A percentile compares a stretch with the other conserved stretches of the same genome.
Evolutionary conservation across 2,113 vertebrate species (phyloP).

Genomic region (Neolamprologus longior): DNA sequence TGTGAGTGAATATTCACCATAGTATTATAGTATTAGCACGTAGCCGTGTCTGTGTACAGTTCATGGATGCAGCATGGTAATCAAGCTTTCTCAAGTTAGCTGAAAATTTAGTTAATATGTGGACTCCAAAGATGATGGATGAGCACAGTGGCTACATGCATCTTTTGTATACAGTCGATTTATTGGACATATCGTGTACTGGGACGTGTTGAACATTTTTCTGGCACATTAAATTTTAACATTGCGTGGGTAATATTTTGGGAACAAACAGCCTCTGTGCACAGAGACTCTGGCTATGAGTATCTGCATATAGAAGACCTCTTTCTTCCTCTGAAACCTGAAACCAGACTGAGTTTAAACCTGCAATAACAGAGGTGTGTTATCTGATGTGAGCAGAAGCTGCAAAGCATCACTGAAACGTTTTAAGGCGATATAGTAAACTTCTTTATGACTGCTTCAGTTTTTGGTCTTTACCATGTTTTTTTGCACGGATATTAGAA

Average conservation of each 20-base stretch:
- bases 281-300: not conserved
- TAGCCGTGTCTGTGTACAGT: not conserved
- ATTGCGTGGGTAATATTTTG: not conserved
- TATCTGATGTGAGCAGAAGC: not conserved
- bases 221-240: not conserved
- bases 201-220: not conserved
- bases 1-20: not conserved
- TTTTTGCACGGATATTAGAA: not conserved
- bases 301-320: not conserved
- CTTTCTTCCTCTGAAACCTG: not conserved
- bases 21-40: not conserved
- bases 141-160: not conserved
- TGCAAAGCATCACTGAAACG: not conserved
- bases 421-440: not conserved
- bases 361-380: not conserved
- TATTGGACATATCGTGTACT: not conserved
- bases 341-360: not conserved
- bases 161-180: not conserved
- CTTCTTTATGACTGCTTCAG: not conserved
- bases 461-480: rapidly evolving
- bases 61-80: not conserved
- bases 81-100: not conserved
- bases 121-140: not conserved
- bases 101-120: not conserved
- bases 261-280: not conserved